A percentile compares a stretch with the other conserved stretches of the same genome.
Evolutionary conservation across 2,888 invertebrate species (phyloP).

Genomic region (Luffia ferchaultella): DNA sequence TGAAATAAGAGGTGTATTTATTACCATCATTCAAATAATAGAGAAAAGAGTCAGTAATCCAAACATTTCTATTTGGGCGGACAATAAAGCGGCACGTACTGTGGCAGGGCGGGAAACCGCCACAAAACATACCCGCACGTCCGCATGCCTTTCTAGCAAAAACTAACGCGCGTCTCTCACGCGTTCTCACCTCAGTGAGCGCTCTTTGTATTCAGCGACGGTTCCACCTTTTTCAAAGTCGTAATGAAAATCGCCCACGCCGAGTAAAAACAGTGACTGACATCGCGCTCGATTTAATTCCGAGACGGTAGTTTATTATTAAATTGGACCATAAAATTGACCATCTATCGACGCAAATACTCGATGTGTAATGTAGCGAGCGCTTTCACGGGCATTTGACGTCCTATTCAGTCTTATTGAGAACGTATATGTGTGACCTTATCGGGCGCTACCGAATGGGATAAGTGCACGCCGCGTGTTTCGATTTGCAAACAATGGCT

Average conservation of each 20-base stretch:
- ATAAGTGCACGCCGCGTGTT: constrained; percentile 39
- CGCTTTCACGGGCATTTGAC: constrained; percentile 14
- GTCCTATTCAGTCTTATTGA: constrained; percentile 1
- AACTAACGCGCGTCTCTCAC: not conserved
- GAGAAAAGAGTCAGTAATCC: not conserved
- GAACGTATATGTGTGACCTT: constrained; percentile 4
- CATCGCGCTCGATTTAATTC: constrained; percentile 22
- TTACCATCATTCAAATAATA: not conserved
- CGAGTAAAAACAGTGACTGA: constrained; percentile 26
- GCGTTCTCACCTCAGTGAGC: constrained; percentile 13
- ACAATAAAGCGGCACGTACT: constrained; percentile 3
- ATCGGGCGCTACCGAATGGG: constrained; percentile 20
- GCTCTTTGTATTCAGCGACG: constrained; percentile 36
- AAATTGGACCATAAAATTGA: constrained; percentile 35
- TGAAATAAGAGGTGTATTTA: no score
- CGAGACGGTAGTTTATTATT: constrained; percentile 23
- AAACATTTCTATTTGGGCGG: constrained; percentile 1
- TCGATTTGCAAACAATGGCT: constrained; percentile 62
- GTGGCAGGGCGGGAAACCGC: constrained; percentile 21
- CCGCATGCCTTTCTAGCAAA: not conserved
- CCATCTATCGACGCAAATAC: constrained; percentile 21
- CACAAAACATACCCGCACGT: constrained; percentile 10
- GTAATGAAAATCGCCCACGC: constrained; percentile 34
- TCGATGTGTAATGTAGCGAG: constrained; percentile 21
- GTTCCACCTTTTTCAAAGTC: constrained; percentile 27